Evolutionary conservation across 1,140 invertebrate species (phyloP), one percentile per base, ranked within the genome.

Genomic region (Sesamia nonagrioides): DNA sequence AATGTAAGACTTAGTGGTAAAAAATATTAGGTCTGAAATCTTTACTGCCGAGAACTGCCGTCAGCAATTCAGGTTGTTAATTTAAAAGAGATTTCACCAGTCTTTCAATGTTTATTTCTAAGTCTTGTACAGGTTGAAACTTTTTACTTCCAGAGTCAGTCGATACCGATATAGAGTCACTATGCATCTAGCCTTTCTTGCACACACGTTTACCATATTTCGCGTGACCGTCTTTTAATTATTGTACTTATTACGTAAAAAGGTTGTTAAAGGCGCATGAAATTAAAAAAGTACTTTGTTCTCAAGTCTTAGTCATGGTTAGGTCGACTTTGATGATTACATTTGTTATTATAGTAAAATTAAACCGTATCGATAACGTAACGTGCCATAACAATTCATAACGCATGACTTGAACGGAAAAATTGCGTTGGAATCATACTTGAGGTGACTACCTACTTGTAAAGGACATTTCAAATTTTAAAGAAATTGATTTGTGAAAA

Each of bases 351-450:
- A 56, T 60, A 69, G 66, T 58, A 74, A 58, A 74, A 40, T 74
- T 45, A 42, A 27, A 60, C 48, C 63, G 54, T 37, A 60, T 73
- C 63, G 80, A 78, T 82, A 82, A 78, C 71, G 72, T 85, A 75
- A 82, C 52, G n/a, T 40, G 61, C 61, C 79, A 40, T 82, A 50
- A 17, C 21, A 68, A 60, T 60, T 71, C 37, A 42, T n/a, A 60
- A 74, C 21, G 37, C 52, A 74, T 60, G 52, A 33, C 50, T 54
- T 54, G n/a, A 17, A 54, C 40, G 27, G 33, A 71, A 71, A 52
- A 54, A 54, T n/a, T 71, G 8, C 27, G 48, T 40, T 17, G n/a
- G 37, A 69, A 7, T 33, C 68, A 54, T 17, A 17, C 33, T 71
- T 52, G 6, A 50, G 9, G 42, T 33, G 18, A 63, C n/a, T 40